Evolutionary conservation across 2,113 vertebrate genomes (phyloP).

Genomic region (Ictalurus furcatus): DNA sequence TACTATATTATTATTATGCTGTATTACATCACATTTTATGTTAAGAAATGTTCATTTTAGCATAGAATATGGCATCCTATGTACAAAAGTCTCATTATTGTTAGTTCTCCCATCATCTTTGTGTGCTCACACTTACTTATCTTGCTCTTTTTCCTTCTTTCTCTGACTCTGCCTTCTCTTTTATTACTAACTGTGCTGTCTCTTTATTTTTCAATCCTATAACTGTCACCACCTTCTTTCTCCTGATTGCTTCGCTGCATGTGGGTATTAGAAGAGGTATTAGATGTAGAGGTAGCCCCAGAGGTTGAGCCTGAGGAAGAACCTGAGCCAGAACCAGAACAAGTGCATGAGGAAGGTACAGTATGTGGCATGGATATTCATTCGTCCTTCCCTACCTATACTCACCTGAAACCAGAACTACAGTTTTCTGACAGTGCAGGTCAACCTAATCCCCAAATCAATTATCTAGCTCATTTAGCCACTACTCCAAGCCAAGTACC

Average conservation of each 20-base stretch:
- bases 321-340: slow-evolving; percentile 57
- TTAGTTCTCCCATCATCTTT: background rate
- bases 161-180: slow-evolving; percentile 54
- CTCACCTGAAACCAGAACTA: slow-evolving; percentile 17
- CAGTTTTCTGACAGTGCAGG: background rate
- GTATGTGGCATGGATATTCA: slow-evolving; percentile 67
- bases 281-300: slow-evolving; percentile 80
- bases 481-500: slow-evolving; percentile 52
- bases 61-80: background rate
- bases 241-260: slow-evolving; percentile 70
- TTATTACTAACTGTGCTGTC: slow-evolving; percentile 61
- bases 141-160: background rate
- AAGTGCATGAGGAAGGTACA: slow-evolving; percentile 75
- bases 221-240: slow-evolving; percentile 61
- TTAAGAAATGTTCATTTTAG: background rate
- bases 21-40: background rate
- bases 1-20: background rate
- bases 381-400: slow-evolving; percentile 58
- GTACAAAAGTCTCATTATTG: slow-evolving; percentile 7
- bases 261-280: slow-evolving; percentile 73
- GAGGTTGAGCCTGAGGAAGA: slow-evolving; percentile 71
- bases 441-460: slow-evolving; percentile 18
- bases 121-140: background rate
- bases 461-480: background rate
- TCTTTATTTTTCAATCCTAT: slow-evolving; percentile 67